phyloP scores from a whole-genome alignment of 2,888 invertebrate species.

The Mystacides longicornis region DNA sequence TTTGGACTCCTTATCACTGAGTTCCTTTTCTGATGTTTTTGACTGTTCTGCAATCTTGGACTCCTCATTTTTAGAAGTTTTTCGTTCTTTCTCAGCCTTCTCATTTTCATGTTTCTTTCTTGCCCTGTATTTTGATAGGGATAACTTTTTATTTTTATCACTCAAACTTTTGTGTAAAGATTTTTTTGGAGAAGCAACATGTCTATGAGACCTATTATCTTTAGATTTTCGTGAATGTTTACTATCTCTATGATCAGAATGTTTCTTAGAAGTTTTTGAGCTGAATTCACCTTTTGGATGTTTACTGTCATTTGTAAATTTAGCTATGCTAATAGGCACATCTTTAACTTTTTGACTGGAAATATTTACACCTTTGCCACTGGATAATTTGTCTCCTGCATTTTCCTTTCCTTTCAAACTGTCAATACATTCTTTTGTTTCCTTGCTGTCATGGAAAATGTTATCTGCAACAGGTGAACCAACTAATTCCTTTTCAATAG shows the following conservation, averaged over 20 bases:
- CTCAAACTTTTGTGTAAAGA: background rate
- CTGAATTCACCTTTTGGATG: background rate
- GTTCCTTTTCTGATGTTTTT: too few species aligned
- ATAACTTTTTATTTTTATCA: background rate
- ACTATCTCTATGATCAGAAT: too few species aligned
- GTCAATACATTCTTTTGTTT: background rate
- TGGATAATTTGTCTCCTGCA: background rate
- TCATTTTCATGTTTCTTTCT: background rate
- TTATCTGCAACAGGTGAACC: background rate
- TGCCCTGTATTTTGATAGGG: background rate
- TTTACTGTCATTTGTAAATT: background rate
- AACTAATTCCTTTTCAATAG: slow-evolving; percentile 41
- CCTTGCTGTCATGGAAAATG: background rate
- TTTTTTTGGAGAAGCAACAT: too few species aligned
- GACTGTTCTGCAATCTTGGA: too few species aligned
- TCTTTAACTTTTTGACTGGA: background rate
- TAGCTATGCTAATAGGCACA: background rate
- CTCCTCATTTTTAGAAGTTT: too few species aligned
- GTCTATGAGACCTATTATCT: too few species aligned
- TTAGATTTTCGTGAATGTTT: too few species aligned
- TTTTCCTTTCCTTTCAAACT: background rate
- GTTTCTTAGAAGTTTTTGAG: background rate
- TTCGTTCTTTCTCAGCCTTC: background rate
- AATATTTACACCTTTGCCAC: background rate
- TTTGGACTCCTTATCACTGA: too few species aligned